Evolutionary conservation across 2,113 vertebrate genomes (phyloP).

Genomic region (Pachycephala philippinensis): DNA sequence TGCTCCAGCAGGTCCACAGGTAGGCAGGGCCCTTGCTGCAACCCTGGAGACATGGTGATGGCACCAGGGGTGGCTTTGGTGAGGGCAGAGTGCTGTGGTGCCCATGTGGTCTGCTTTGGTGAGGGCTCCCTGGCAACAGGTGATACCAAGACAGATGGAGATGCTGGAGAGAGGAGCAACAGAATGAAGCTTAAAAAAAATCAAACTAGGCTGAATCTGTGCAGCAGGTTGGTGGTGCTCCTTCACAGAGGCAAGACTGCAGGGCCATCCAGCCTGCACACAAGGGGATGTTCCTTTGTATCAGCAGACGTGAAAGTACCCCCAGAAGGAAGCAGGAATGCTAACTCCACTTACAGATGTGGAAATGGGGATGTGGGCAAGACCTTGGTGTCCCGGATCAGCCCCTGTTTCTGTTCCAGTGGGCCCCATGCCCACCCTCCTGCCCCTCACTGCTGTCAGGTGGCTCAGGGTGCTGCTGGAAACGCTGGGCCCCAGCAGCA

Average conservation of each 20-base stretch:
- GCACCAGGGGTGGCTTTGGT: background rate
- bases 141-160: background rate
- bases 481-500: fast-evolving
- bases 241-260: background rate
- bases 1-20: background rate
- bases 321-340: background rate
- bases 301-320: background rate
- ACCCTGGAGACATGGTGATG: background rate
- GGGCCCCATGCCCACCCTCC: background rate
- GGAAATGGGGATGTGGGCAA: too few species aligned
- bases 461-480: background rate
- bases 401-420: background rate
- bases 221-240: background rate
- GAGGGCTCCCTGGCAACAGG: background rate
- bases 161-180: background rate
- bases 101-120: fast-evolving
- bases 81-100: fast-evolving
- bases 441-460: background rate
- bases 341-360: fast-evolving
- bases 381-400: background rate
- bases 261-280: background rate
- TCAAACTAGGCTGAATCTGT: background rate
- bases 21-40: background rate
- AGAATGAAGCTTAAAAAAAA: background rate
- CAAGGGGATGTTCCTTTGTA: background rate